These are phyloP conservation scores for Mixornis gularis DNA, from an alignment of 2,113 vertebrate genomes.

Conservation along the genomic window DNA sequence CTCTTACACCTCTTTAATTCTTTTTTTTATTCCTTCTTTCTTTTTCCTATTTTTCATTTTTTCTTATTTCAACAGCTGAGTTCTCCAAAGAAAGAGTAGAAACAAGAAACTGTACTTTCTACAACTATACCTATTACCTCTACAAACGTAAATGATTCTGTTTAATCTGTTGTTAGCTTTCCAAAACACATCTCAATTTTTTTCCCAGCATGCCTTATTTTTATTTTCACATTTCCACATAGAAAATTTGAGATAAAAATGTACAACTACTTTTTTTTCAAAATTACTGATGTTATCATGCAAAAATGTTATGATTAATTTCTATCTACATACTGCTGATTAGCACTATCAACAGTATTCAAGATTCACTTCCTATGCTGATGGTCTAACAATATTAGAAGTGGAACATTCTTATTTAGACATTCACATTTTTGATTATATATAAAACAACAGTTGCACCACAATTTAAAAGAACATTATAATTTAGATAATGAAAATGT, in stretches of 20 bases:
- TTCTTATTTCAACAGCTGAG: not conserved
- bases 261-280: not conserved
- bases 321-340: not conserved
- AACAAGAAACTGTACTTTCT: not conserved
- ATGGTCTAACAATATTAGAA: not conserved
- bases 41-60: not conserved
- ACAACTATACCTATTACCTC: not conserved
- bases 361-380: not conserved
- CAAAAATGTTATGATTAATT: not conserved
- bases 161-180: not conserved
- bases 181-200: not conserved
- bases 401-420: not conserved
- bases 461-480: not conserved
- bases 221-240: not conserved
- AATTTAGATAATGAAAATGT: not conserved
- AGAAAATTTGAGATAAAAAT: not conserved
- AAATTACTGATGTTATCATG: not conserved
- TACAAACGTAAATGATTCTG: not conserved
- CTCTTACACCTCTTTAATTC: not conserved
- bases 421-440: not conserved
- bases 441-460: not conserved
- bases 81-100: not conserved
- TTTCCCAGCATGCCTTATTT: not conserved
- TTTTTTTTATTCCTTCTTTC: not conserved
- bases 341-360: not conserved